These are phyloP conservation scores for Apotomis turbidana DNA, from an alignment of 2,888 invertebrate genomes.

Conservation along the genomic window DNA sequence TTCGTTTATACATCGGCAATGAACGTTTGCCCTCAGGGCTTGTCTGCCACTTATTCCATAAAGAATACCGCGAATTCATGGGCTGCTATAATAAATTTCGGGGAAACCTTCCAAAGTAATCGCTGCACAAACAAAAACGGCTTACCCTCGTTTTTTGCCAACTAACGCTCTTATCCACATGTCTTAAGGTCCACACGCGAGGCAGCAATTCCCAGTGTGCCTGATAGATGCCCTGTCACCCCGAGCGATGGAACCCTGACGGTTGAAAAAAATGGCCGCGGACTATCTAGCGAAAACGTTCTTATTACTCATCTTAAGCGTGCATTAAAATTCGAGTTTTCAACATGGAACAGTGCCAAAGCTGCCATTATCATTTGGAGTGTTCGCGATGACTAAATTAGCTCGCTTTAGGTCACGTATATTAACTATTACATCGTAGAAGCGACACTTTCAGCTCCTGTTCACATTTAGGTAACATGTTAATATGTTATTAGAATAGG, in stretches of 20 bases:
- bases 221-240: constrained; percentile 40
- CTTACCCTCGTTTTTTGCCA: constrained; percentile 20
- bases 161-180: constrained; percentile 20
- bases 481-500: neutral
- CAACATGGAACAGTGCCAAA: constrained; percentile 63
- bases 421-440: neutral
- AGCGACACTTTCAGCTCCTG: neutral
- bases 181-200: constrained; percentile 19
- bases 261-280: constrained; percentile 27
- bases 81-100: constrained; percentile 3
- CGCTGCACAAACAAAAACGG: constrained; percentile 35
- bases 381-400: constrained; percentile 30
- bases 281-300: constrained; percentile 46
- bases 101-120: constrained; percentile 33
- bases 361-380: constrained; percentile 46
- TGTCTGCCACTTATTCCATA: neutral
- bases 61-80: constrained; percentile 6
- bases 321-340: constrained; percentile 56
- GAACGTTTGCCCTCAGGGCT: neutral
- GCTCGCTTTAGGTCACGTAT: neutral
- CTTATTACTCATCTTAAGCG: constrained; percentile 61
- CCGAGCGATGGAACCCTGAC: constrained; percentile 38
- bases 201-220: constrained; percentile 16
- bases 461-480: neutral
- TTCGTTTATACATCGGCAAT: neutral